Evolutionary conservation across 92 coral and sea anemone species (phyloP).

Genomic region (Siderastrea siderea): DNA sequence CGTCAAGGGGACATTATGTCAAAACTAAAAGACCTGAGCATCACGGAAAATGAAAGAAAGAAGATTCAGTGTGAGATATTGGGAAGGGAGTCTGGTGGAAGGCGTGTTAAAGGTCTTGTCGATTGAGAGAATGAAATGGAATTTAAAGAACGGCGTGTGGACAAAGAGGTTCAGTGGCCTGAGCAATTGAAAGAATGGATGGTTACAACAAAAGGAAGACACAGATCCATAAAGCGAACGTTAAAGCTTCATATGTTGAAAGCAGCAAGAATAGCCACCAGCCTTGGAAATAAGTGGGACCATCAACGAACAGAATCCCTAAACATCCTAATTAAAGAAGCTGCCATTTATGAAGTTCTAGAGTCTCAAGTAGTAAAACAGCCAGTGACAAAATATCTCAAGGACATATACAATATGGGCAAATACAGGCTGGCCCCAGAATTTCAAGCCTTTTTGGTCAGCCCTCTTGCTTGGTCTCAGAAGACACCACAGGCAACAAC

Average conservation of each 20-base stretch:
- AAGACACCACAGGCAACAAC: conserved; percentile 58
- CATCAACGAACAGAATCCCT: conserved; percentile 48
- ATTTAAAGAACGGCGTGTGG: conserved; percentile 46
- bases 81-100: conserved; percentile 43
- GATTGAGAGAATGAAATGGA: conserved; percentile 57
- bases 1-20: conserved; percentile 30
- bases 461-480: conserved; percentile 62
- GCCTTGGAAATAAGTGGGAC: conserved; percentile 69
- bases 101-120: conserved; percentile 43
- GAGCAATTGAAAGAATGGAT: conserved; percentile 56
- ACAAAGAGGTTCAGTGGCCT: conserved; percentile 58
- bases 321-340: conserved; percentile 62
- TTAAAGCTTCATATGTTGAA: conserved; percentile 70
- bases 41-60: conserved; percentile 26
- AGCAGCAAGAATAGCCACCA: conserved; percentile 70
- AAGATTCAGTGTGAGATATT: conserved; percentile 38
- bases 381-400: conserved; percentile 73
- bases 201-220: conserved; percentile 36
- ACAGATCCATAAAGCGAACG: conserved; percentile 59
- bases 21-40: conserved; percentile 46
- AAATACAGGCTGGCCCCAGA: conserved; percentile 57
- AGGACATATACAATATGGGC: conserved; percentile 78
- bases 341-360: conserved; percentile 68
- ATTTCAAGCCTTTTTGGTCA: conserved; percentile 40
- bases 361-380: conserved; percentile 66